Evolutionary conservation across 2,888 invertebrate genomes (phyloP).

Genomic region (Chloroclystis v-ata): DNA sequence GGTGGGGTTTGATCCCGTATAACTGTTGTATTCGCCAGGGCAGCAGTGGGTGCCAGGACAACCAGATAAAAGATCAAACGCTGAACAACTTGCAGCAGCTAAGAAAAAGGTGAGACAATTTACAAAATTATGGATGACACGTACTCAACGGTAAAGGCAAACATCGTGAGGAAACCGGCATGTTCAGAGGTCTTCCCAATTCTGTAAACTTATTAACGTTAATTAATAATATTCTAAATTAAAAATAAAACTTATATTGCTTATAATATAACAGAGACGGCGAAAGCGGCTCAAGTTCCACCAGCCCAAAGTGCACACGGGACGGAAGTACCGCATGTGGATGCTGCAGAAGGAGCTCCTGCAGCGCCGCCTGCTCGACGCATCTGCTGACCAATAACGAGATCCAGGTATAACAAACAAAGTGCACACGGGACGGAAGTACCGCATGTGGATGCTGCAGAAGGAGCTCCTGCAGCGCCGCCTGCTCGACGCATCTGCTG

Average conservation of each 20-base stretch:
- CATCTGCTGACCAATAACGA: conserved; percentile 83
- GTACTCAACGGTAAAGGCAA: too few species aligned
- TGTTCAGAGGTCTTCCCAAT: too few species aligned
- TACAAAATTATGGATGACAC: too few species aligned
- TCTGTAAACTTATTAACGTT: too few species aligned
- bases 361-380: conserved; percentile 74
- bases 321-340: conserved; percentile 81
- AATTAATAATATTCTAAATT: too few species aligned
- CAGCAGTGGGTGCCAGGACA: conserved; percentile 87
- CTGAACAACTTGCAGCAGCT: conserved; percentile 77
- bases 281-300: conserved; percentile 88
- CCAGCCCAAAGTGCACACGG: conserved; percentile 91
- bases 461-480: too few species aligned
- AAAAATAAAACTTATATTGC: too few species aligned
- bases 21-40: conserved; percentile 81
- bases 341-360: conserved; percentile 80
- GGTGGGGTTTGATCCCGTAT: conserved; percentile 72
- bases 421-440: too few species aligned
- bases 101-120: conserved; percentile 76
- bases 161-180: too few species aligned
- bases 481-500: too few species aligned
- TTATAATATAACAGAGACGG: conserved; percentile 83
- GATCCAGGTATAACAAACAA: conserved; percentile 81
- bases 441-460: too few species aligned
- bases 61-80: conserved; percentile 72